Evolutionary conservation across 2,888 invertebrate genomes (phyloP).

Genomic region (Opisthograptis luteolata): DNA sequence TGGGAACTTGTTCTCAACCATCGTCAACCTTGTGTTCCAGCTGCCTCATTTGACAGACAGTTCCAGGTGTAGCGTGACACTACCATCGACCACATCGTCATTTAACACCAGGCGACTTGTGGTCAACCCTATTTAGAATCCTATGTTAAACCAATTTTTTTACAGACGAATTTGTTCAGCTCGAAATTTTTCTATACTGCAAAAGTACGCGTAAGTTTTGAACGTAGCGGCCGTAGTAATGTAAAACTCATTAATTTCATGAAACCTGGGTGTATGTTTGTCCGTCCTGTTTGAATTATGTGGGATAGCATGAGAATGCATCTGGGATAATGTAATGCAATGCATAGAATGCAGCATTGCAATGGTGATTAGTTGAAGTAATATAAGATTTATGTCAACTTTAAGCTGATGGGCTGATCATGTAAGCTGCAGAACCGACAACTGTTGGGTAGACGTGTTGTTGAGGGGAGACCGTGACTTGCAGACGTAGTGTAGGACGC

Average conservation of each 20-base stretch:
- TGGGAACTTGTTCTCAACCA: too few relatives aligned
- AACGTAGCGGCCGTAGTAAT: neutral
- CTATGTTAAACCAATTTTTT: slow-evolving; percentile 5
- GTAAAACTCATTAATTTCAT: neutral
- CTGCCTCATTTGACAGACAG: too few relatives aligned
- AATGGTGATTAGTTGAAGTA: neutral
- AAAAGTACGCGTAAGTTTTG: slow-evolving; percentile 12
- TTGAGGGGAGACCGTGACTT: too few relatives aligned
- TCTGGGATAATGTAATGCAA: slow-evolving; percentile 6
- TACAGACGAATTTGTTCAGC: slow-evolving; percentile 2
- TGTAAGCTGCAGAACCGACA: too few relatives aligned
- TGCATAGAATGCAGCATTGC: slow-evolving; percentile 2
- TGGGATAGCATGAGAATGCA: slow-evolving; percentile 13
- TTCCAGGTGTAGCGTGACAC: too few relatives aligned
- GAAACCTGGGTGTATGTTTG: slow-evolving; percentile 4
- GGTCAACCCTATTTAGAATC: neutral
- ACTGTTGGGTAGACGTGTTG: too few relatives aligned
- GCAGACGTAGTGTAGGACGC: too few relatives aligned
- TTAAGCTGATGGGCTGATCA: too few relatives aligned
- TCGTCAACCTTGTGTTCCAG: too few relatives aligned
- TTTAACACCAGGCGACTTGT: neutral
- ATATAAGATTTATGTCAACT: neutral
- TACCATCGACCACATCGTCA: too few relatives aligned
- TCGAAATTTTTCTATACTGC: neutral
- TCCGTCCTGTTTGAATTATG: slow-evolving; percentile 9